Evolutionary conservation across 1,140 invertebrate species (phyloP).

Genomic region (Procambarus virginalis): DNA sequence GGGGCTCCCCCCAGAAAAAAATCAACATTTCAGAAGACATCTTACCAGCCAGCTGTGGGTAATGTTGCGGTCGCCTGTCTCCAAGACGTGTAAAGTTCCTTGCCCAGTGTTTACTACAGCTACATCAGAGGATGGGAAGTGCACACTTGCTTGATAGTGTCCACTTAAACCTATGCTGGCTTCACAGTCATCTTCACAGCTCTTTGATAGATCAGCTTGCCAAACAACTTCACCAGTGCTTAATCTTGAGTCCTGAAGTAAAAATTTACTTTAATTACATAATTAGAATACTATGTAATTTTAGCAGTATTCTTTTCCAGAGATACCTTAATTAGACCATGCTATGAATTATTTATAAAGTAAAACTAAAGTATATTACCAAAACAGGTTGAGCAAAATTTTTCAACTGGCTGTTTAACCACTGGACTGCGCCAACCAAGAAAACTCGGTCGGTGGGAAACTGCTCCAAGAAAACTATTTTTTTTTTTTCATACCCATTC

Average conservation of each 20-base stretch:
- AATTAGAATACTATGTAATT: neutral
- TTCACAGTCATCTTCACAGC: constrained; percentile 21
- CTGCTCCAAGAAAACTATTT: too few relatives aligned
- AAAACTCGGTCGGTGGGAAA: too few relatives aligned
- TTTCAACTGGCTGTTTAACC: too few relatives aligned
- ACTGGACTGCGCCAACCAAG: too few relatives aligned
- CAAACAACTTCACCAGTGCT: constrained; percentile 43
- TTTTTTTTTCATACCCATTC: too few relatives aligned
- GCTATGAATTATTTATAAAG: neutral
- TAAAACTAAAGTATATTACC: neutral
- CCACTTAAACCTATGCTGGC: neutral
- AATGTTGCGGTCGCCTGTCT: constrained; percentile 27
- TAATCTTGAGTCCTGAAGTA: constrained; percentile 26
- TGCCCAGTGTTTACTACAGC: constrained; percentile 43
- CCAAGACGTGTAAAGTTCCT: constrained; percentile 31
- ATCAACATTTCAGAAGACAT: neutral
- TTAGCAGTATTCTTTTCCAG: neutral
- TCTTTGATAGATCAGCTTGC: constrained; percentile 36
- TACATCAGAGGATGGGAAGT: constrained; percentile 32
- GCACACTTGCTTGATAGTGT: constrained; percentile 38
- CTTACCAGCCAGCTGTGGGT: constrained; percentile 49
- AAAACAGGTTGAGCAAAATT: neutral
- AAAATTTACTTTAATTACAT: neutral
- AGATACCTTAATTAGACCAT: neutral
- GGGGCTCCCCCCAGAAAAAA: too few relatives aligned